Evolutionary conservation across 1,140 invertebrate species (phyloP).

Genomic region (Bombus sylvicola): DNA sequence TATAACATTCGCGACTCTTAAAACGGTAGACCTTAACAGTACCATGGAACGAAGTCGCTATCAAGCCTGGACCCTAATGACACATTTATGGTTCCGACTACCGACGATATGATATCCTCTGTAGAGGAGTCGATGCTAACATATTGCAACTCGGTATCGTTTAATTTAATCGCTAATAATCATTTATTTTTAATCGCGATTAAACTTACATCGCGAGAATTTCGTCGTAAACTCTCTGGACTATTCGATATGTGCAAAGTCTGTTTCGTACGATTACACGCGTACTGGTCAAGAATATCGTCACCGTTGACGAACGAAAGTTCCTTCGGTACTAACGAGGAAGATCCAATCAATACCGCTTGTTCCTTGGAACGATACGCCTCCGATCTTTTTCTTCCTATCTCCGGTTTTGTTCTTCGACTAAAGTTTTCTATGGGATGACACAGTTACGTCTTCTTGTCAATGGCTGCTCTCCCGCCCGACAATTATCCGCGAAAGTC

Average conservation of each 20-base stretch:
- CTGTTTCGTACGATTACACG: neutral
- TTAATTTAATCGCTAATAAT: too few relatives aligned
- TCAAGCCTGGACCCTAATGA: too few relatives aligned
- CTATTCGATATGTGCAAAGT: neutral
- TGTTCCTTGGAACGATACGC: slow-evolving; percentile 9
- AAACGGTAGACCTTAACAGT: too few relatives aligned
- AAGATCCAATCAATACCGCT: neutral
- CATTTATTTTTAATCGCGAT: too few relatives aligned
- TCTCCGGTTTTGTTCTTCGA: neutral
- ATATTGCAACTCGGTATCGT: too few relatives aligned
- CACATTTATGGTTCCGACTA: too few relatives aligned
- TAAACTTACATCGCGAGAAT: neutral
- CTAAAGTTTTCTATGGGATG: neutral
- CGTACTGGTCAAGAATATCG: too few relatives aligned
- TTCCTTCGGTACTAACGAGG: neutral
- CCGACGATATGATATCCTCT: too few relatives aligned
- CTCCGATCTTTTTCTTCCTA: neutral
- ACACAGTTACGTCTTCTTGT: slow-evolving; percentile 25
- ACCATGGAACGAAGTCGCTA: too few relatives aligned
- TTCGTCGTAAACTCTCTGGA: neutral
- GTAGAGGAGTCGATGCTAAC: too few relatives aligned
- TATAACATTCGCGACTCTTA: too few relatives aligned
- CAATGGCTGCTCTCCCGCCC: neutral
- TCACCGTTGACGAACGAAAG: neutral
- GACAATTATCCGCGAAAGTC: slow-evolving; percentile 11